A percentile compares a stretch with the other conserved stretches of the same genome.
phyloP scores from a whole-genome alignment of 1,140 invertebrate species.

The Diabrotica virgifera region DNA sequence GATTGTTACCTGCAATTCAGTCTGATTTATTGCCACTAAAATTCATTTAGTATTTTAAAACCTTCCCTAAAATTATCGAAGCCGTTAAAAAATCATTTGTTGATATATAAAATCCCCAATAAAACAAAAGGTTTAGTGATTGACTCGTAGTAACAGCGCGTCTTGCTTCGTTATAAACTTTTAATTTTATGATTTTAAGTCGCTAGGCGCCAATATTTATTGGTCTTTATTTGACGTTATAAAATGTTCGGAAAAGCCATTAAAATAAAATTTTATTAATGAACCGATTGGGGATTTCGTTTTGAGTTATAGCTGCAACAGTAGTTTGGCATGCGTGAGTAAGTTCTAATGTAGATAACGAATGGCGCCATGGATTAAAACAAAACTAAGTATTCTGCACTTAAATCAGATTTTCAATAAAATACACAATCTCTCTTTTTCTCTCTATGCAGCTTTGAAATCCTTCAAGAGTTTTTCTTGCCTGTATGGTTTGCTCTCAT shows the following conservation, averaged over 20 bases:
- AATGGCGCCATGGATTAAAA: too few species aligned
- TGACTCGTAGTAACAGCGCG: background rate
- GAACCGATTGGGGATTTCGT: too few species aligned
- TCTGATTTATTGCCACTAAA: background rate
- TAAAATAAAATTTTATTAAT: background rate
- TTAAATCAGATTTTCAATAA: too few species aligned
- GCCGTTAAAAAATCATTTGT: background rate
- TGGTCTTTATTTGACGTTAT: background rate
- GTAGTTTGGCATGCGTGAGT: too few species aligned
- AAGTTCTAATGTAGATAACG: too few species aligned
- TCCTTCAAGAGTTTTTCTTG: too few species aligned
- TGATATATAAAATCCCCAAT: background rate
- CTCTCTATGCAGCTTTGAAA: too few species aligned
- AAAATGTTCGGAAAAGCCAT: background rate
- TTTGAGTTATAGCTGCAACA: too few species aligned
- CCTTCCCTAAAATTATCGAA: background rate
- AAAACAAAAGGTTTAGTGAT: constrained; percentile 1
- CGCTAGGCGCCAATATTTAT: background rate
- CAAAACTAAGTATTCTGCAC: too few species aligned
- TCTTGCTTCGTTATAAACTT: background rate
- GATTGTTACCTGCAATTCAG: background rate
- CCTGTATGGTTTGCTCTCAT: too few species aligned
- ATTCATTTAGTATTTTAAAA: background rate
- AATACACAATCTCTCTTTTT: too few species aligned
- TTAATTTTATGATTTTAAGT: background rate